Conservation (phyloP, 1,140 invertebrate species). For the Luehdorfia chinensis region DNA sequence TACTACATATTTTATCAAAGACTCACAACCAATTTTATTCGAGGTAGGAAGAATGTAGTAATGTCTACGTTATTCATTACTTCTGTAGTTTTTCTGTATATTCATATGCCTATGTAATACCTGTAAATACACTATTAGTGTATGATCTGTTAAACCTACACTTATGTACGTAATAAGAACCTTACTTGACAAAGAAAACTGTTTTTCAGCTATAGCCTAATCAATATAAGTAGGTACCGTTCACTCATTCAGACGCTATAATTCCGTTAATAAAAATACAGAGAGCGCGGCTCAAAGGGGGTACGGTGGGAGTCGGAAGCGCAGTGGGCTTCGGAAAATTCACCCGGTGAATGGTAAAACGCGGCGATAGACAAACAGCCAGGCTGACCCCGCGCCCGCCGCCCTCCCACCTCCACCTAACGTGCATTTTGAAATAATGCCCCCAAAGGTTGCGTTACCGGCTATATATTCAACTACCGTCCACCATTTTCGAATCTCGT, state of each 20-base stretch:
- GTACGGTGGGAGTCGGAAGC: constrained; percentile 43
- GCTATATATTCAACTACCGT: constrained; percentile 42
- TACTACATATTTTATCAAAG: too few species aligned
- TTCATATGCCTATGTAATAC: too few species aligned
- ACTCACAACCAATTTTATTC: too few species aligned
- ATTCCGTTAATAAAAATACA: constrained; percentile 74
- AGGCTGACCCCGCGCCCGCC: constrained; percentile 52
- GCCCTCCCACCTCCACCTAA: constrained; percentile 50
- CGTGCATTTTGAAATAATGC: constrained; percentile 72
- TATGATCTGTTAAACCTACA: too few species aligned
- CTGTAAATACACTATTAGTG: too few species aligned
- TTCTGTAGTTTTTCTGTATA: too few species aligned
- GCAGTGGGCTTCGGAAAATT: constrained; percentile 73
- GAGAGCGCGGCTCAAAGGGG: constrained; percentile 53
- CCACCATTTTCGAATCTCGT: constrained; percentile 16
- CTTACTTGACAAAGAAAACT: constrained; percentile 10
- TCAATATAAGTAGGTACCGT: constrained; percentile 65
- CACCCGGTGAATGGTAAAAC: constrained; percentile 72
- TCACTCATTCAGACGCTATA: constrained; percentile 66
- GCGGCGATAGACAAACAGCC: constrained; percentile 73
- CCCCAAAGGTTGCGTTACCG: constrained; percentile 47
- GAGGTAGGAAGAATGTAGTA: too few species aligned
- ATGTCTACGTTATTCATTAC: too few species aligned
- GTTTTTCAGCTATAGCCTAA: constrained; percentile 35
- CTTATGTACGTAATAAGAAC: neutral